Evolutionary conservation across 2,113 vertebrate genomes (phyloP), one percentile per base, ranked within the genome.

Genomic region (Dendrocopos noguchii): DNA sequence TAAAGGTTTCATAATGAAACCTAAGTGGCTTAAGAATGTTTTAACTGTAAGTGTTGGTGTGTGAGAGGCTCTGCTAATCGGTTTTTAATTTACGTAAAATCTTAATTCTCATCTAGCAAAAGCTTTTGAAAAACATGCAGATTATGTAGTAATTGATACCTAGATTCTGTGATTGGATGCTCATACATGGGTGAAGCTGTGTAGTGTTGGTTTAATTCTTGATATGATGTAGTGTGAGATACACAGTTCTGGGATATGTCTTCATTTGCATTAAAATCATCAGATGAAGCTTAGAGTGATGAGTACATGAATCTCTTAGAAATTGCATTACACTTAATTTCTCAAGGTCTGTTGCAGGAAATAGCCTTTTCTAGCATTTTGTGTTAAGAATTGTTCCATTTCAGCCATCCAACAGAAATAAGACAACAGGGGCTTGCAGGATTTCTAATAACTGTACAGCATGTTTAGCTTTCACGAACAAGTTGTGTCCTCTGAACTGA

Each of bases 201-300:
- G 36, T 72, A 13, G 5, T 60, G 1, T 47, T 80, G 6, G 9
- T 59, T 70, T 55, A 1, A n/a, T 33, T 84, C 20, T 59, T 70
- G 52, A 28, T 77, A 39, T 0, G 14, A 10, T 0, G 0, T 27
- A 39, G 24, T 52, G 12, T 47, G 33, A 56, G 50, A 28, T 61
- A 15, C 42, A 10, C 17, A 34, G 42, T 90, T 74, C 8, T 88
- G 34, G 14, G 5, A 12, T 80, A n/a, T 73, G 28, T 29, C 21
- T 42, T 87, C 16, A 12, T 63, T 29, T 66, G 10, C 18, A 68
- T 87, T n/a, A 17, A 1, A 60, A 15, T 64, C 87, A 15, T 0
- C 33, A 68, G 27, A 44, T 14, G 3, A 77, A 80, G 22, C 8
- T 5, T 88, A 65, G 70, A 55, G 15, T 77, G 8, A 46, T 42